Conservation (phyloP, 92 coral and sea anemone genomes). For the Hydrozoanthus gracilis region DNA sequence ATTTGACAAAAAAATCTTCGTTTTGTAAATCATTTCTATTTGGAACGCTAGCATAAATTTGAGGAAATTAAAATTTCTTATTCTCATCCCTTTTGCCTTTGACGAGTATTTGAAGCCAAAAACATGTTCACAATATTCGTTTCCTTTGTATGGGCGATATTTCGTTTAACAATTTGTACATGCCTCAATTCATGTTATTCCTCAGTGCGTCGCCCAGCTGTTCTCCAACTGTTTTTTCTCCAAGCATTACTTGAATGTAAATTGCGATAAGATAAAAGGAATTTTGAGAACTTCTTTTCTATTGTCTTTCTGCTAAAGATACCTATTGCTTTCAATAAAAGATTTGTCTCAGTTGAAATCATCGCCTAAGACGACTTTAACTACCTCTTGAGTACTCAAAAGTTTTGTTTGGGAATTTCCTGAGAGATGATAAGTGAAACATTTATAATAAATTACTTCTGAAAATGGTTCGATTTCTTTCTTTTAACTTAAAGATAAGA, state of each 20-base stretch:
- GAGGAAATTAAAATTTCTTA: neutral
- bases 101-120: neutral
- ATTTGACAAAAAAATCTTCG: neutral
- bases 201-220: slow-evolving; percentile 20
- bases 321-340: slow-evolving; percentile 8
- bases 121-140: neutral
- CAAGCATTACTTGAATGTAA: slow-evolving; percentile 34
- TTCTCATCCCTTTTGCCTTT: slow-evolving; percentile 6
- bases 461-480: slow-evolving; percentile 43
- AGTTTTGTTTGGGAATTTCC: slow-evolving; percentile 49
- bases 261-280: slow-evolving; percentile 24
- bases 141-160: slow-evolving; percentile 17
- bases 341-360: slow-evolving; percentile 8
- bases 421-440: slow-evolving; percentile 21
- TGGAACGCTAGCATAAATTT: neutral
- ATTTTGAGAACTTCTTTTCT: neutral
- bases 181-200: neutral
- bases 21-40: neutral
- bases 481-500: slow-evolving; percentile 26
- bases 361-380: slow-evolving; percentile 35
- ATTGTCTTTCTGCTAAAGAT: slow-evolving; percentile 22
- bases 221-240: neutral
- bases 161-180: slow-evolving; percentile 22
- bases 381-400: slow-evolving; percentile 26
- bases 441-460: slow-evolving; percentile 41